These are phyloP conservation scores for Epinotia nisella DNA, from an alignment of 2,888 invertebrate genomes.

Conservation along the genomic window DNA sequence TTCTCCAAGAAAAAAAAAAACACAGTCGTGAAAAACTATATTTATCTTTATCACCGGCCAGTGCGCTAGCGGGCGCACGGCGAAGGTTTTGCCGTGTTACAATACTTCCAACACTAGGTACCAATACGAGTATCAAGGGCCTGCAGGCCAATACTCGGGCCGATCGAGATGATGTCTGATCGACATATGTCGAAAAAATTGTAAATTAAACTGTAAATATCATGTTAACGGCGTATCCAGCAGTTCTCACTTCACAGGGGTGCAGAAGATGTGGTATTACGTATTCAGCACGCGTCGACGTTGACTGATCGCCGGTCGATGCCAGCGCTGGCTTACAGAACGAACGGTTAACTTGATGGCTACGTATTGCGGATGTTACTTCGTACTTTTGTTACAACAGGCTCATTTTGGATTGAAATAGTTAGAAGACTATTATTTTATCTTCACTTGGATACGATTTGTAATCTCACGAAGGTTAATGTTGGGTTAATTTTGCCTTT, in stretches of 20 bases:
- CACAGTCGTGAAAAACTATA: no score
- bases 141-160: no score
- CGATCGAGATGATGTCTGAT: no score
- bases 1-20: no score
- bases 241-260: constrained; percentile 39
- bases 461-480: not conserved
- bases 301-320: constrained; percentile 61
- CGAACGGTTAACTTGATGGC: constrained; percentile 26
- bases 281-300: constrained; percentile 63
- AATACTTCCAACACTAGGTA: no score
- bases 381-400: constrained; percentile 13
- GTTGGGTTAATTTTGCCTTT: no score
- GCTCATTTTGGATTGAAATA: constrained; percentile 5
- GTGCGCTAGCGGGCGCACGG: no score
- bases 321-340: constrained; percentile 44
- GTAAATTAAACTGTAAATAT: no score
- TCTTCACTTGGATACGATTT: not conserved
- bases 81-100: no score
- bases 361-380: constrained; percentile 5
- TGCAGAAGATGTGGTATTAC: constrained; percentile 56
- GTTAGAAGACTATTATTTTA: not conserved
- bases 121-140: no score
- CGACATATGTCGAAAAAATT: no score
- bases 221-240: constrained; percentile 3
- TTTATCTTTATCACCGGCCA: no score